These are phyloP conservation scores for Rhinatrema bivittatum DNA, from an alignment of 2,797 vertebrate genomes.

Conservation along the genomic window DNA sequence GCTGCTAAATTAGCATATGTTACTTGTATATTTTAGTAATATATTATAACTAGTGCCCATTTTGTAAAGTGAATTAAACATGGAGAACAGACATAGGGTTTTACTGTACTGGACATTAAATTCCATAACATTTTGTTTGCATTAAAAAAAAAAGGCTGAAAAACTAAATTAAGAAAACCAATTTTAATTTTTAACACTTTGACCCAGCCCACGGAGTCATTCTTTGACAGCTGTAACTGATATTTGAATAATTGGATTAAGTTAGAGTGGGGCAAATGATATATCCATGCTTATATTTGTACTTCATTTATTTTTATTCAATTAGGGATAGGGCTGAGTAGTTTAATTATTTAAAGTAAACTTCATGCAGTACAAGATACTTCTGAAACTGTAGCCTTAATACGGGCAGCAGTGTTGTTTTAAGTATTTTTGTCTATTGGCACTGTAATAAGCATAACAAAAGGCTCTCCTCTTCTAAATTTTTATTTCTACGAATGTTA, in stretches of 20 bases:
- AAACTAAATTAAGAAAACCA: constrained; percentile 76
- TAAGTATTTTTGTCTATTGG: no score
- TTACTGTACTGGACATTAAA: constrained; percentile 77
- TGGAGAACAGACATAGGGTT: constrained; percentile 72
- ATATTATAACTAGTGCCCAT: constrained; percentile 76
- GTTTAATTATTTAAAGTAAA: constrained; percentile 75
- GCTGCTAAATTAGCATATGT: constrained; percentile 84
- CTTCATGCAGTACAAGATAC: constrained; percentile 48
- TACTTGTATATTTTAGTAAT: constrained; percentile 92
- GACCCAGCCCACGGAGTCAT: constrained; percentile 59
- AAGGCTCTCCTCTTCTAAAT: no score
- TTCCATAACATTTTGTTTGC: constrained; percentile 83
- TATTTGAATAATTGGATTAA: constrained; percentile 86
- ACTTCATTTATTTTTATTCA: constrained; percentile 59
- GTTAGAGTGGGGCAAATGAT: constrained; percentile 58
- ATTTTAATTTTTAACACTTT: constrained; percentile 79
- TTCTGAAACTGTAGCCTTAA: constrained; percentile 16
- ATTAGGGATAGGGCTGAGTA: constrained; percentile 49
- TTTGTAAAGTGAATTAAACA: constrained; percentile 92
- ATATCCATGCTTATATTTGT: constrained; percentile 42
- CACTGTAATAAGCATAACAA: no score
- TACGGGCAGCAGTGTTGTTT: no score
- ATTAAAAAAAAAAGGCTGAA: constrained; percentile 77
- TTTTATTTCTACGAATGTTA: no score
- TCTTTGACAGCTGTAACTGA: constrained; percentile 75